Evolutionary conservation across 2,888 invertebrate species (phyloP).

Genomic region (Drosophila suboccidentalis): DNA sequence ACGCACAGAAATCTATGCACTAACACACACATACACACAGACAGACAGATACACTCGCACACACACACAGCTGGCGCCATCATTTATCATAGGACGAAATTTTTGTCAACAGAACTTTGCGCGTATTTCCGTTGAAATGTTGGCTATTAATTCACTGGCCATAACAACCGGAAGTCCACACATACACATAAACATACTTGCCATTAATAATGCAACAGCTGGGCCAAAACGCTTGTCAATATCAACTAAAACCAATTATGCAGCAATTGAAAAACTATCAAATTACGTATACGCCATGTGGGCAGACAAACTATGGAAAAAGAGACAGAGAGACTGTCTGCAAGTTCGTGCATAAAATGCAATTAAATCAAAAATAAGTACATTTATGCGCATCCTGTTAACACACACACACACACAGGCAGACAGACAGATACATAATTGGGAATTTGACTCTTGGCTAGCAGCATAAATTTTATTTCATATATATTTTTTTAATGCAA

Average conservation of each 20-base stretch:
- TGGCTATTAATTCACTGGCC: conserved; percentile 62
- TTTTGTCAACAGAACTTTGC: conserved; percentile 59
- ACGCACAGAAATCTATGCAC: conserved; percentile 38
- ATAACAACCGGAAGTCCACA: conserved; percentile 57
- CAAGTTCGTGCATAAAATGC: conserved; percentile 51
- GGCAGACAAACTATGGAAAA: background rate
- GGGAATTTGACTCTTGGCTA: conserved; percentile 45
- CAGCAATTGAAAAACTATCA: conserved; percentile 66
- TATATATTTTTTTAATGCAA: conserved; percentile 63
- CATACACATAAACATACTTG: conserved; percentile 34
- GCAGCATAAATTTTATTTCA: conserved; percentile 65
- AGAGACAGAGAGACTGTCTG: background rate
- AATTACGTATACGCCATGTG: conserved; percentile 69
- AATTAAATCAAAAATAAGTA: conserved; percentile 74
- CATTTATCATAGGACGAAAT: conserved; percentile 66
- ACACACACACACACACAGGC: conserved; percentile 19
- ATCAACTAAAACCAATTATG: conserved; percentile 78
- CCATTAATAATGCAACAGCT: conserved; percentile 81
- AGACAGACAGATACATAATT: conserved; percentile 25
- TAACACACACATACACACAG: conserved; percentile 22
- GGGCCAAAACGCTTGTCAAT: conserved; percentile 60
- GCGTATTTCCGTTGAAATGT: conserved; percentile 73
- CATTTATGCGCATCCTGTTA: conserved; percentile 67
- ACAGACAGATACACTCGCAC: conserved; percentile 10
- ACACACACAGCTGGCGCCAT: conserved; percentile 40